Evolutionary conservation across 2,888 invertebrate genomes (phyloP).

Genomic region (Ennomos fuscantarius): DNA sequence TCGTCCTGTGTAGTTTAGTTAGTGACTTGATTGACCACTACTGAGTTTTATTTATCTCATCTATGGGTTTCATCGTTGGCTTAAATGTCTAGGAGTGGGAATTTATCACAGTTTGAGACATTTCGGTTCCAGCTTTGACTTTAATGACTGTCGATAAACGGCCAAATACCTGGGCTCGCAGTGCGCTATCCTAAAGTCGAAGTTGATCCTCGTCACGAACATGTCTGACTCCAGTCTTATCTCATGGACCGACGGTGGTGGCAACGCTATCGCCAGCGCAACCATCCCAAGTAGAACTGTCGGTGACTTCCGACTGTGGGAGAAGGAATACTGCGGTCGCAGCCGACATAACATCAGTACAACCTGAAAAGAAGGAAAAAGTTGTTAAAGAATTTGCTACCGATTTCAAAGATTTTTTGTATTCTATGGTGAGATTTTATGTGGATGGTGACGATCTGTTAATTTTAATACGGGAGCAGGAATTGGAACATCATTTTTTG

Average conservation of each 20-base stretch:
- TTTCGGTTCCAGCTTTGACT: no score
- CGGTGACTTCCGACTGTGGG: constrained; percentile 94
- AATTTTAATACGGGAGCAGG: no score
- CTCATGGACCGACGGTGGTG: constrained; percentile 98
- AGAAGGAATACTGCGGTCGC: constrained; percentile 96
- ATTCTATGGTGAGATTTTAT: no score
- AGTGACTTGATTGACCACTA: no score
- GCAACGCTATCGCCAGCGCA: constrained; percentile 97
- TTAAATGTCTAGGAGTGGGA: neutral
- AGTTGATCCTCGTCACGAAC: constrained; percentile 98
- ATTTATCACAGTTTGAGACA: no score
- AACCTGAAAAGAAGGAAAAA: constrained; percentile 88
- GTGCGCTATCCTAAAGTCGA: constrained; percentile 98
- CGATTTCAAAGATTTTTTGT: no score
- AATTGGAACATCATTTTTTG: no score
- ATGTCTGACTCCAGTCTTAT: constrained; percentile 97
- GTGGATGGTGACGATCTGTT: no score
- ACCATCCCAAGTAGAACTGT: constrained; percentile 97
- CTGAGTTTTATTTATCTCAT: no score
- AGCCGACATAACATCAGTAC: constrained; percentile 96
- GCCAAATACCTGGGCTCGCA: constrained; percentile 96
- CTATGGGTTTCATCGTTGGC: no score
- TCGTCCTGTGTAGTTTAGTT: no score
- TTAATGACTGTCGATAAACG: constrained; percentile 10
- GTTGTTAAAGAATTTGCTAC: constrained; percentile 25